Evolutionary conservation across 2,797 vertebrate genomes (phyloP), one percentile per base, ranked within the genome.

Genomic region (Bucorvus abyssinicus): DNA sequence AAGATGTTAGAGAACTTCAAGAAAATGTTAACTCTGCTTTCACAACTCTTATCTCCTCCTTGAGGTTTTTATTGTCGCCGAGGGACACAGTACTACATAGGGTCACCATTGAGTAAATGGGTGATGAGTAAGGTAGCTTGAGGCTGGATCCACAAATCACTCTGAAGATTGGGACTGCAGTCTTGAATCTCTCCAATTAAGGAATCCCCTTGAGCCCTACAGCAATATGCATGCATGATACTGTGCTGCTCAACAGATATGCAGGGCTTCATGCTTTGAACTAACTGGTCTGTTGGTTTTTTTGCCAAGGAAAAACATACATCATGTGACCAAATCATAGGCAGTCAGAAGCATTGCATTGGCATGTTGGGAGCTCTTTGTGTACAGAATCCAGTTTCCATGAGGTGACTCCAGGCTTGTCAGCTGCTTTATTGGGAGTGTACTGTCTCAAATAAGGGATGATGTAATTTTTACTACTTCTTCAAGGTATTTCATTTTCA

Each of bases 121-220:
- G 18, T 80, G 84, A 90, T 95, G 74, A 77, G 68, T 92, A 77
- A 85, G 14, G 26, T 59, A 78, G 81, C 88, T 75, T 73, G 75
- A 91, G 94, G 92, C 78, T 90, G 61, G 38, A 38, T 89, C 12
- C 88, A 87, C 95, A 93, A 90, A 95, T 94, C 84, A 81, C 74
- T 71, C 83, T 83, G 64, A 92, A 91, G 64, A 75, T 5, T 74
- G 40, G n/a, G 55, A 59, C 65, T 40, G 22, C 42, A 75, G 34
- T 80, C 84, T 90, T 87, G 84, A 83, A 49, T 93, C 78, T 78
- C 56, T 79, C 70, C 71, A 45, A 68, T 45, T 79, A 60, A 95
- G 64, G 81, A 95, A 84, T 94, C 70, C 49, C 29, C 42, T 9
- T 68, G 40, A 89, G 73, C 93, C 90, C 90, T 94, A 59, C 78